phyloP scores from a whole-genome alignment of 2,113 vertebrate genomes.

The Phocoena sinus region DNA sequence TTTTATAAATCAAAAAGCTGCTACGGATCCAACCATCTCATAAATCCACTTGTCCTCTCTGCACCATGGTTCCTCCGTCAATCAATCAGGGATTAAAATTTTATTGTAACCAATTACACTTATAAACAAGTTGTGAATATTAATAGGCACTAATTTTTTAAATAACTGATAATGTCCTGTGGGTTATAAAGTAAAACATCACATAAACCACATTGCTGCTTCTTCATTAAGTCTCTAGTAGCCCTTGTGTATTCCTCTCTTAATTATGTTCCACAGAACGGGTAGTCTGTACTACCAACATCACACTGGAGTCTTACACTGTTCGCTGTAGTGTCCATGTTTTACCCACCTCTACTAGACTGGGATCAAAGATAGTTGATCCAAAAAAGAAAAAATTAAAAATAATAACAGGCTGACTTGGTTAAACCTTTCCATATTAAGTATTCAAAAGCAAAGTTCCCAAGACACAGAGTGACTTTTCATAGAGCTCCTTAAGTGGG shows the following conservation, averaged over 20 bases:
- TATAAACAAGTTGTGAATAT: background rate
- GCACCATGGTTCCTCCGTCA: background rate
- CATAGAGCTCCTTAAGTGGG: too few species aligned
- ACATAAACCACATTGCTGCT: background rate
- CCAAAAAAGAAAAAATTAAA: background rate
- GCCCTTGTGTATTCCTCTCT: background rate
- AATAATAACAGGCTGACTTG: background rate
- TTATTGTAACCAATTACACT: background rate
- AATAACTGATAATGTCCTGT: background rate
- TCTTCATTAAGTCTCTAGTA: background rate
- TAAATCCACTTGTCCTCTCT: background rate
- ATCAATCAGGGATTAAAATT: background rate
- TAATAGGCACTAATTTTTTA: background rate
- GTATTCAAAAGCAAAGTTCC: background rate
- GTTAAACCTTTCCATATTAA: background rate
- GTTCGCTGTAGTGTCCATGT: background rate
- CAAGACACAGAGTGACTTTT: background rate
- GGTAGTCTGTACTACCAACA: accelerated
- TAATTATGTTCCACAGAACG: too few species aligned
- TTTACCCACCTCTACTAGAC: background rate
- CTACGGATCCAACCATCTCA: background rate
- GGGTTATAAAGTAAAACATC: background rate
- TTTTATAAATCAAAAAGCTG: background rate
- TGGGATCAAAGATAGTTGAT: background rate
- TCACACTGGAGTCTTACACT: accelerated